These are phyloP conservation scores for Prunella strophiata DNA, from an alignment of 2,797 vertebrate genomes.

Conservation along the genomic window DNA sequence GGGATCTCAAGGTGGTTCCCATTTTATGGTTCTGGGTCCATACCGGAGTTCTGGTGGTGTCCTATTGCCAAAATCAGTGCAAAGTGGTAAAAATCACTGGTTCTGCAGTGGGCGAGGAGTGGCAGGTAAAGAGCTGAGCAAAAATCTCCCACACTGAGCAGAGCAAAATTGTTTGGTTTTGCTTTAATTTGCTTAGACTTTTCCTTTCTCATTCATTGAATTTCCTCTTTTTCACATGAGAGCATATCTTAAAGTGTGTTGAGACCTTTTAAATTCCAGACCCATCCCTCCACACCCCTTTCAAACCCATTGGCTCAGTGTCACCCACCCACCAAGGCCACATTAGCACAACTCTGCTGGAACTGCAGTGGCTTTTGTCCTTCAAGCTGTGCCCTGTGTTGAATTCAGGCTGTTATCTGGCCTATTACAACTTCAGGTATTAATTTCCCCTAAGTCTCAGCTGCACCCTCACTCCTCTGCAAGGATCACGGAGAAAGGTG, in stretches of 20 bases:
- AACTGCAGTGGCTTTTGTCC: not conserved
- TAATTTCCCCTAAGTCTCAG: not conserved
- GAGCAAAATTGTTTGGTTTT: not conserved
- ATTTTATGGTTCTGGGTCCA: not conserved
- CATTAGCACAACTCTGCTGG: not conserved
- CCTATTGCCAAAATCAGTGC: not conserved
- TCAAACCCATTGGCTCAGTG: not conserved
- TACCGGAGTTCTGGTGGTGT: rapidly evolving
- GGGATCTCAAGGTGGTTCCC: too few relatives aligned
- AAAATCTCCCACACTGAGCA: not conserved
- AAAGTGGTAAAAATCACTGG: not conserved
- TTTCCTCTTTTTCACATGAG: not conserved
- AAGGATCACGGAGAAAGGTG: not conserved
- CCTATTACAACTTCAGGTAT: not conserved
- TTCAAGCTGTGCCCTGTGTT: not conserved
- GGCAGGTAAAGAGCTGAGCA: not conserved
- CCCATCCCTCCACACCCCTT: not conserved
- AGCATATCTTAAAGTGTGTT: rapidly evolving
- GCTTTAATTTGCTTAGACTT: not conserved
- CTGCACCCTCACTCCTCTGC: not conserved
- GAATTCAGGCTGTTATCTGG: not conserved
- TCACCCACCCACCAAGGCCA: not conserved
- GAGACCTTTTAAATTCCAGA: not conserved
- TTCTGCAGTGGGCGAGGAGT: not conserved
- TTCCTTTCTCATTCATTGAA: not conserved